A percentile compares a stretch with the other conserved stretches of the same genome.
phyloP scores from a whole-genome alignment of 2,113 vertebrate species.

The Lophius piscatorius region DNA sequence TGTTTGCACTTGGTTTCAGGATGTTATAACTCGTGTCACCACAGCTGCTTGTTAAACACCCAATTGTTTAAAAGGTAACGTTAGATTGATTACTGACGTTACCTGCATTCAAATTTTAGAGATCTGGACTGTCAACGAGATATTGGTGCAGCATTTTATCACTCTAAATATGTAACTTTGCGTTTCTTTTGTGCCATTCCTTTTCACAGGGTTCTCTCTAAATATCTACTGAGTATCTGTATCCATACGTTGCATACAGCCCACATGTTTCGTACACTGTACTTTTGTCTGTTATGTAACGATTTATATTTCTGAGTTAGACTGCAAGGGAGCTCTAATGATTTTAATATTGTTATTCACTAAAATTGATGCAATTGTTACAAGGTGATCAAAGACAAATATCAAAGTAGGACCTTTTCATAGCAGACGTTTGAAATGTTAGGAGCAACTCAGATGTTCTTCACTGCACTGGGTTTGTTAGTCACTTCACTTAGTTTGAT shows the following conservation, averaged over 20 bases:
- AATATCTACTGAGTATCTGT: no score
- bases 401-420: neutral
- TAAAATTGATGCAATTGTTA: neutral
- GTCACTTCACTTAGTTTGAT: no score
- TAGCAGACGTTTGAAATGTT: neutral
- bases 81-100: neutral
- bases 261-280: neutral
- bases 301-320: neutral
- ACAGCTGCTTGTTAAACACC: neutral
- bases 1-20: conserved; percentile 15
- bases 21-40: neutral
- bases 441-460: neutral
- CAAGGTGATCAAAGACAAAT: neutral
- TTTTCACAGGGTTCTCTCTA: conserved; percentile 17
- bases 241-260: no score
- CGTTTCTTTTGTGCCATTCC: conserved; percentile 1
- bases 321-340: neutral
- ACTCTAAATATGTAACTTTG: conserved; percentile 5
- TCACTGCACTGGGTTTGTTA: neutral
- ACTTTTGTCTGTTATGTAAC: neutral
- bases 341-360: neutral
- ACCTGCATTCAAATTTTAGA: neutral
- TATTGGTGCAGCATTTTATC: neutral
- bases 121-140: neutral
- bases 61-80: neutral